Evolutionary conservation across 2,797 vertebrate species (phyloP).

Genomic region (Xyrichtys novacula): DNA sequence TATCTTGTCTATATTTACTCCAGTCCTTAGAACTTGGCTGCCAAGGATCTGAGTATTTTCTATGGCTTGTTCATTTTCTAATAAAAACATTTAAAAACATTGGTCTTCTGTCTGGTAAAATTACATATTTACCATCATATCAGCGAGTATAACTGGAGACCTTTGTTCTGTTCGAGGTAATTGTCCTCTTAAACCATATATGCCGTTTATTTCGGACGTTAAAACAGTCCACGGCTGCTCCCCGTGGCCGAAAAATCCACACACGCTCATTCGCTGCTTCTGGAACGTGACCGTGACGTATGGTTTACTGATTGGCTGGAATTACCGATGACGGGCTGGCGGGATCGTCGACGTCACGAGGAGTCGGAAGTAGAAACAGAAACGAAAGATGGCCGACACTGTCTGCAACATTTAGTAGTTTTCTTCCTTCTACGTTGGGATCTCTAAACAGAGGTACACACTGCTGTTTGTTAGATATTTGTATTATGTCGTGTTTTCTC

Average conservation of each 20-base stretch:
- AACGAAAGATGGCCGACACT: slow-evolving; percentile 24
- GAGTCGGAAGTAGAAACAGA: not conserved
- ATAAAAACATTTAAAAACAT: slow-evolving; percentile 38
- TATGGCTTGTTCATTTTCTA: slow-evolving; percentile 68
- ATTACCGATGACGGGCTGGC: rapidly evolving
- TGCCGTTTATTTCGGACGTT: rapidly evolving
- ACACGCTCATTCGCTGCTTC: slow-evolving; percentile 7
- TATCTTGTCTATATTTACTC: slow-evolving; percentile 55
- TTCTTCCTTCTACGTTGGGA: not conserved
- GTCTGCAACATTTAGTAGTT: not conserved
- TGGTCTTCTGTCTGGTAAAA: slow-evolving; percentile 3
- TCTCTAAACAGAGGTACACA: slow-evolving; percentile 41
- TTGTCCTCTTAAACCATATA: slow-evolving; percentile 42
- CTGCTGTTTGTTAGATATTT: not conserved
- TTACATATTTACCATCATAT: no score
- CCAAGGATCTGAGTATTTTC: slow-evolving; percentile 58
- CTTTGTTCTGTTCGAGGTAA: no score
- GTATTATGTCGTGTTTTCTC: rapidly evolving
- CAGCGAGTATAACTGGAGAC: no score
- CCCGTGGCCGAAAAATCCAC: not conserved
- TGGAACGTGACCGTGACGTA: not conserved
- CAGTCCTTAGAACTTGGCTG: slow-evolving; percentile 33
- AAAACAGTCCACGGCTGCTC: not conserved
- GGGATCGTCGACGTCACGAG: not conserved
- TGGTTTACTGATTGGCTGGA: slow-evolving; percentile 7